Evolutionary conservation across 2,113 vertebrate species (phyloP).

Genomic region (Tympanuchus pallidicinctus): DNA sequence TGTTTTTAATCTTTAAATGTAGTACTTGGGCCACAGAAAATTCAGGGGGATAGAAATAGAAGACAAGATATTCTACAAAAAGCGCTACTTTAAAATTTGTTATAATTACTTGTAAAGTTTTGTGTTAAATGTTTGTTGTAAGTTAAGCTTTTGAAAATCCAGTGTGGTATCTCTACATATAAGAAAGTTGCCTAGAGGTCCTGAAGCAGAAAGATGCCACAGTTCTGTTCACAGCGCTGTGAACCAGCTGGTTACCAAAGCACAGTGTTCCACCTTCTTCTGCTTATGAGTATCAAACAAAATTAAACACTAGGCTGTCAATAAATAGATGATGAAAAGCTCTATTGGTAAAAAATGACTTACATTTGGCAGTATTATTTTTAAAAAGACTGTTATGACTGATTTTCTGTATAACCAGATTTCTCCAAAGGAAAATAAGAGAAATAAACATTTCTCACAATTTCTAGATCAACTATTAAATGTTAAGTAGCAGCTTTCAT

Average conservation of each 20-base stretch:
- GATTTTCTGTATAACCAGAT: conserved; percentile 38
- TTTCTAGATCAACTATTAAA: conserved; percentile 34
- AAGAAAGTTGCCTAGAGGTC: conserved; percentile 21
- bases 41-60: conserved; percentile 52
- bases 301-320: conserved; percentile 39
- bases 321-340: conserved; percentile 14
- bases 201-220: conserved; percentile 43
- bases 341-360: not conserved
- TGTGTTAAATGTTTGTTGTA: not conserved
- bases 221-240: not conserved
- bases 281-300: conserved; percentile 8
- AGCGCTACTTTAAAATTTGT: conserved; percentile 42
- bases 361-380: not conserved
- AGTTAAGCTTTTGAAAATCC: conserved; percentile 23
- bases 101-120: conserved; percentile 53
- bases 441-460: conserved; percentile 11
- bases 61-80: conserved; percentile 62
- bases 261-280: not conserved
- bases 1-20: conserved; percentile 67
- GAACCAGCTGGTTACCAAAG: not conserved
- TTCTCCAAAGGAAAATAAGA: conserved; percentile 25
- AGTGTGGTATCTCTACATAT: conserved; percentile 12
- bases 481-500: not conserved
- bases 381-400: not conserved
- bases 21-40: conserved; percentile 55